Evolutionary conservation across 2,797 vertebrate genomes (phyloP).

Genomic region (Gallinago stenura): DNA sequence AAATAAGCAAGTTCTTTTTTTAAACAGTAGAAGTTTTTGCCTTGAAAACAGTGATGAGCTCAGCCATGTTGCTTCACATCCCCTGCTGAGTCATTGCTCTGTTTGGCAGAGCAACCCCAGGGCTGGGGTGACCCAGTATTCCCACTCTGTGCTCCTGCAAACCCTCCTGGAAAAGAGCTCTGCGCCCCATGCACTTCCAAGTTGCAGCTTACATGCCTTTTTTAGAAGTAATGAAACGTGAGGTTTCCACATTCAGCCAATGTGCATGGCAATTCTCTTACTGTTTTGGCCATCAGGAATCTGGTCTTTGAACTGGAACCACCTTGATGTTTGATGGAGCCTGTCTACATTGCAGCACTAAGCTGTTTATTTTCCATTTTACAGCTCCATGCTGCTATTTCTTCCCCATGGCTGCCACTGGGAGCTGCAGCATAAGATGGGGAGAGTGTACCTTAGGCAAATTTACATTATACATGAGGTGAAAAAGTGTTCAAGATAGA

Average conservation of each 20-base stretch:
- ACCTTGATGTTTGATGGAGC: background rate
- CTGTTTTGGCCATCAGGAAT: background rate
- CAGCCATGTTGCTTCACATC: background rate
- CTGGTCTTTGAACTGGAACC: background rate
- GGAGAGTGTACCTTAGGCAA: background rate
- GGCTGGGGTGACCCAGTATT: background rate
- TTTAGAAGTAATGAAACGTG: background rate
- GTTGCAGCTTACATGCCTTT: background rate
- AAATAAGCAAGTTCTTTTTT: background rate
- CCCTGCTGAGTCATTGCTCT: background rate
- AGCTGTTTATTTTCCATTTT: constrained; percentile 29
- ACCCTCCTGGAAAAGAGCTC: background rate
- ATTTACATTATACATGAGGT: background rate
- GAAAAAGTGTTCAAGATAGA: background rate
- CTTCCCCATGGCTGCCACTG: background rate
- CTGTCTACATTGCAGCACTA: background rate
- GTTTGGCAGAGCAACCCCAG: background rate
- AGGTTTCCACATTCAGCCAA: background rate
- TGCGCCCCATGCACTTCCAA: background rate
- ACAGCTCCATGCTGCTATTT: background rate
- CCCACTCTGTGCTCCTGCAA: background rate
- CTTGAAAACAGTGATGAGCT: background rate
- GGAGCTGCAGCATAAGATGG: background rate
- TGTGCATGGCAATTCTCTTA: background rate
- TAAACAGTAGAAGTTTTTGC: background rate